These are phyloP conservation scores for Sapajus apella DNA, from an alignment of 2,113 vertebrate genomes.

Conservation along the genomic window DNA sequence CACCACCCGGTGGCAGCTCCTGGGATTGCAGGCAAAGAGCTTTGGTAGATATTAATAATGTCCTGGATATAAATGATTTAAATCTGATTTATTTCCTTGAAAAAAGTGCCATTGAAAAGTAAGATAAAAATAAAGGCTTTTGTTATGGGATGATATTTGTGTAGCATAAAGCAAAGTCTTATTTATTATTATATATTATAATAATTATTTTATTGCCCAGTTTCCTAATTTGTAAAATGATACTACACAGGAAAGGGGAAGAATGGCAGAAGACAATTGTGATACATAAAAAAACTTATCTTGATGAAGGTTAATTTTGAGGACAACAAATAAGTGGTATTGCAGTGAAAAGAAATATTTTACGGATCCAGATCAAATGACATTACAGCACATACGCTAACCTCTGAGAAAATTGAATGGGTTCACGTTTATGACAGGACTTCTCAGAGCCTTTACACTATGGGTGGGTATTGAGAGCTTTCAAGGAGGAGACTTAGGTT, in stretches of 20 bases:
- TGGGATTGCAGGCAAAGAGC: slow-evolving; percentile 26
- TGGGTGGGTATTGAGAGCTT: not conserved
- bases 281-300: not conserved
- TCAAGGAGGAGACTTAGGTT: not conserved
- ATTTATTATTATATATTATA: not conserved
- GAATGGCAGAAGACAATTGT: not conserved
- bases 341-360: not conserved
- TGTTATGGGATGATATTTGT: not conserved
- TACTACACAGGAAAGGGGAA: not conserved
- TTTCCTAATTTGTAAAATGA: not conserved
- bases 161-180: not conserved
- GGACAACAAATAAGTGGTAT: not conserved
- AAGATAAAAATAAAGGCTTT: not conserved
- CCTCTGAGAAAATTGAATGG: not conserved
- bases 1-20: slow-evolving; percentile 36
- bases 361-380: not conserved
- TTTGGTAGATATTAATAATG: not conserved
- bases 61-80: not conserved
- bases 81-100: not conserved
- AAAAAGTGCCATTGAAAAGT: not conserved
- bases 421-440: not conserved
- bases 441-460: not conserved
- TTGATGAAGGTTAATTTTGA: not conserved
- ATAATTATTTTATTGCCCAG: not conserved
- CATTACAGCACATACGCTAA: no score